Evolutionary conservation across 2,797 vertebrate genomes (phyloP).

Genomic region (Leptatherina wallacei): DNA sequence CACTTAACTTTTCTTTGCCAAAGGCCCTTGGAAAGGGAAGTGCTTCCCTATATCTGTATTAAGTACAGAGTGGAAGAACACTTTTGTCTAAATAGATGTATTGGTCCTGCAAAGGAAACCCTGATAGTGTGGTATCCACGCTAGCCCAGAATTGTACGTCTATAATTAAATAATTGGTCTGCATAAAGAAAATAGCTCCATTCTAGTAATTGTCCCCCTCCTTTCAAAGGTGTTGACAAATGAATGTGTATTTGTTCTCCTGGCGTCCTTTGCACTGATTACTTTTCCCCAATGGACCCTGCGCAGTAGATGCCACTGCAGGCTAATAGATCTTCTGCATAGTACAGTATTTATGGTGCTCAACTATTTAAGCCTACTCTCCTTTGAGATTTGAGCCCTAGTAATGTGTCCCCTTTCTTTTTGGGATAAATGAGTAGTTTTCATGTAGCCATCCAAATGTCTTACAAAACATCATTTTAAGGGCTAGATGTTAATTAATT

Average conservation of each 20-base stretch:
- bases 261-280: background rate
- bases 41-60: background rate
- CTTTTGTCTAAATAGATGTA: background rate
- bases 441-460: too few species aligned
- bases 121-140: background rate
- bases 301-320: background rate
- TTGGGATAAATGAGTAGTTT: too few species aligned
- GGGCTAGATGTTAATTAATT: too few species aligned
- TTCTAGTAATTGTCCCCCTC: background rate
- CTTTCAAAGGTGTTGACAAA: background rate
- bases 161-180: background rate
- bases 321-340: background rate
- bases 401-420: too few species aligned
- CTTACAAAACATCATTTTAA: too few species aligned
- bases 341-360: background rate
- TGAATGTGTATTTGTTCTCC: background rate
- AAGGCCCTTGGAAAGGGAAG: background rate
- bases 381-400: background rate
- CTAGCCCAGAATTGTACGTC: background rate
- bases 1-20: background rate
- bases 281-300: too few species aligned
- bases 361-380: background rate
- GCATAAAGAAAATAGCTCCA: background rate
- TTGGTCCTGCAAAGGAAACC: background rate
- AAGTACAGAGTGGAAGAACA: background rate